These are phyloP conservation scores for Solenopsis fugax DNA, from an alignment of 1,140 invertebrate genomes.

Conservation along the genomic window DNA sequence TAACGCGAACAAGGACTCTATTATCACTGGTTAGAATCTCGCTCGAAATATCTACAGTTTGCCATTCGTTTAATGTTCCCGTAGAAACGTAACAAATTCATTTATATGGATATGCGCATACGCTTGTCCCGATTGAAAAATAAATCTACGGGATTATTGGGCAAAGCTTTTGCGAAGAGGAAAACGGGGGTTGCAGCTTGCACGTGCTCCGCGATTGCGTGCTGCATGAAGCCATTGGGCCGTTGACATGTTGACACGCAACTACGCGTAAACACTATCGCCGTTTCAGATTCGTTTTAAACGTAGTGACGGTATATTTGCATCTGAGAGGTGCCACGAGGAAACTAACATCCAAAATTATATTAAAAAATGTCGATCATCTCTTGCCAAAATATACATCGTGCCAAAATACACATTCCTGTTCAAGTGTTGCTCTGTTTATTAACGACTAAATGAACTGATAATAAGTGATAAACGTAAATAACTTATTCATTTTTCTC, in stretches of 20 bases:
- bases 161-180: neutral
- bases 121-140: conserved; percentile 32
- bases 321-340: neutral
- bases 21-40: conserved; percentile 20
- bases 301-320: conserved; percentile 22
- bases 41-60: conserved; percentile 6
- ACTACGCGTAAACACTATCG: conserved; percentile 56
- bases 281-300: conserved; percentile 29
- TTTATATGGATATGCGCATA: conserved; percentile 39
- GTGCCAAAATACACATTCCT: neutral
- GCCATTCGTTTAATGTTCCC: conserved; percentile 1
- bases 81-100: conserved; percentile 16
- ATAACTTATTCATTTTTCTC: neutral
- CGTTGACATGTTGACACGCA: conserved; percentile 63
- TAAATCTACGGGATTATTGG: conserved; percentile 51
- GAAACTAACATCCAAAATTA: neutral
- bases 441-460: neutral
- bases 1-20: conserved; percentile 2
- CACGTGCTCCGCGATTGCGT: conserved; percentile 68
- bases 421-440: neutral
- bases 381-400: neutral
- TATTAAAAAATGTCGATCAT: neutral
- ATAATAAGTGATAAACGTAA: conserved; percentile 1
- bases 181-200: conserved; percentile 19
- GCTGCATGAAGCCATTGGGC: conserved; percentile 49